Evolutionary conservation across 2,113 vertebrate genomes (phyloP).

Genomic region (Rhabdomys dilectus): DNA sequence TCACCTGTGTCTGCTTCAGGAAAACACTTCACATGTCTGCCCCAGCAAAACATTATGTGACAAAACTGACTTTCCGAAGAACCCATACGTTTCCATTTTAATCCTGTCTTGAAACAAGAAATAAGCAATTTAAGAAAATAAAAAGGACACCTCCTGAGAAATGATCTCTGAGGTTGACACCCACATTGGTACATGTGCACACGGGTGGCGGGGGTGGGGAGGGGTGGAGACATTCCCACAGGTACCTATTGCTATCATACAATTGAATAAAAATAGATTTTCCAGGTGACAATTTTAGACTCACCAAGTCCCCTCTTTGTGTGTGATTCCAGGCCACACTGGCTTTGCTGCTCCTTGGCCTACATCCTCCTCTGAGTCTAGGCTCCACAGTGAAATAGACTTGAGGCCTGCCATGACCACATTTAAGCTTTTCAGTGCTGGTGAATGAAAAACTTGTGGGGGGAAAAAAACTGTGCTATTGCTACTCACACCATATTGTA

Average conservation of each 20-base stretch:
- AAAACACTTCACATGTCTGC: too few relatives aligned
- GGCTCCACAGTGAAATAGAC: not conserved
- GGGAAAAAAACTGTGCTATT: not conserved
- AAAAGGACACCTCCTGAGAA: not conserved
- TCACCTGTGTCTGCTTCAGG: too few relatives aligned
- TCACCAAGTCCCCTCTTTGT: not conserved
- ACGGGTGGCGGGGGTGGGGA: too few relatives aligned
- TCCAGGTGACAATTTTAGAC: constrained; percentile 11
- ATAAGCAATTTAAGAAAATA: not conserved
- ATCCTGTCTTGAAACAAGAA: not conserved
- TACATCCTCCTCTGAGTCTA: not conserved
- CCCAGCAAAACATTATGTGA: too few relatives aligned
- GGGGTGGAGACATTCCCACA: not conserved
- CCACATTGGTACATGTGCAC: not conserved
- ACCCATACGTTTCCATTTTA: too few relatives aligned
- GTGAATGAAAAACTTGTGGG: constrained; percentile 7
- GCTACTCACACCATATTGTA: not conserved
- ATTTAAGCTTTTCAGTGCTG: not conserved
- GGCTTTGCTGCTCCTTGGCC: not conserved
- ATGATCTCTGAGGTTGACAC: not conserved
- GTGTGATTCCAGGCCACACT: not conserved
- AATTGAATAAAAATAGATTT: not conserved
- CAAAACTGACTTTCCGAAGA: too few relatives aligned
- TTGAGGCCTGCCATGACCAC: not conserved
- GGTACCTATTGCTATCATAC: not conserved